Evolutionary conservation across 37 sponge, comb jelly and placozoan genomes (phyloP), one percentile per base, ranked within the genome.

Genomic region (Aphrocallistes beatrix): DNA sequence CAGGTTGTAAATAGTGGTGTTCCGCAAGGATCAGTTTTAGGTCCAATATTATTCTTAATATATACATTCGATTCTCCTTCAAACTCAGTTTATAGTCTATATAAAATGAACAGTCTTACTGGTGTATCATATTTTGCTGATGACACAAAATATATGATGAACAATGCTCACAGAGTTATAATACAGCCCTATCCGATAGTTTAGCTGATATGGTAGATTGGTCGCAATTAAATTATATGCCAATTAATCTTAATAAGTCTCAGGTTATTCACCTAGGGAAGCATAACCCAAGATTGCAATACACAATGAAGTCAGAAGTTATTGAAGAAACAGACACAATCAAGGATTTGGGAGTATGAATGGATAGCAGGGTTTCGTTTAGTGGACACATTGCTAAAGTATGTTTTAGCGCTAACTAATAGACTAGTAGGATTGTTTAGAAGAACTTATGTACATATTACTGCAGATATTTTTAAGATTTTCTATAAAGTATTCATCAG

Each of bases 21-120:
- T 6, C 88, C 84, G 36, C 88, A 87, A 37, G 88, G 88, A n/a
- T 51, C 88, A 1, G 81, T 87, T 21, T 32, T 87, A 13, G 88
- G 88, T 38, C 84, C 84, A 0, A 25, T 87, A n/a, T 32, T 87
- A n/a, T 87, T 83, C 69, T 13, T 87, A 23, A 36, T 88, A 6
- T 88, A 88, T 38, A 38, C 85, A 37, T 85, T 85, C 75, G 85
- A 84, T 42, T 42, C 13, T 42, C 45, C 45, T 42, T 42, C 45
- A 16, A 42, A 42, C 13, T 42, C 45, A 42, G 45, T 16, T 42
- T 42, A 42, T 13, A 42, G 45, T 42, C 13, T 42, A 13, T 42
- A 16, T 42, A 42, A 42, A 13, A 16, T 42, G 45, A 13, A 42
- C 13, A 13, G 13, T 42, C 13, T 42, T 13, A 42, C 45, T 16